These are phyloP conservation scores for Homalodisca vitripennis DNA, from an alignment of 1,140 invertebrate genomes.

Conservation along the genomic window DNA sequence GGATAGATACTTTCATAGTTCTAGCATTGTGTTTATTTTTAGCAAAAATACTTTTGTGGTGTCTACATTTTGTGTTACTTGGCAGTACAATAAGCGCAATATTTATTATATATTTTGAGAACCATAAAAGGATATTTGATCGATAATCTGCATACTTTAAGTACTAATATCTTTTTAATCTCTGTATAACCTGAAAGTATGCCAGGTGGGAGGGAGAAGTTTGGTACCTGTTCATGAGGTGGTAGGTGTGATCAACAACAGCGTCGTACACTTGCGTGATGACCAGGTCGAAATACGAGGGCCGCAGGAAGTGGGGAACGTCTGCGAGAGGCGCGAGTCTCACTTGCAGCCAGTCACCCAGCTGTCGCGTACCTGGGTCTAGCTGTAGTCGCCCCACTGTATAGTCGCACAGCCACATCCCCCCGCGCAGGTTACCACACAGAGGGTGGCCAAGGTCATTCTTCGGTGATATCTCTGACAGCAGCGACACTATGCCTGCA, in stretches of 20 bases:
- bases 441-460: slow-evolving; percentile 97
- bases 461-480: slow-evolving; percentile 74
- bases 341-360: slow-evolving; percentile 64
- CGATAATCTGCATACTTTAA: too few species aligned
- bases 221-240: slow-evolving; percentile 62
- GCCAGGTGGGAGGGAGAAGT: too few species aligned
- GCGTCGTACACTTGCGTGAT: slow-evolving; percentile 71
- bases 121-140: too few species aligned
- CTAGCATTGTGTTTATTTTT: too few species aligned
- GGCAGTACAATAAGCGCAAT: too few species aligned
- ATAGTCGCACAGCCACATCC: slow-evolving; percentile 94
- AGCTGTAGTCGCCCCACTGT: slow-evolving; percentile 67
- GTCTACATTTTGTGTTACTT: too few species aligned
- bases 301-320: slow-evolving; percentile 87
- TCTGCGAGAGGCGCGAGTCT: slow-evolving; percentile 67
- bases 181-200: too few species aligned
- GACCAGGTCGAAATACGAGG: slow-evolving; percentile 89
- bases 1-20: too few species aligned
- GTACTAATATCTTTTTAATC: too few species aligned
- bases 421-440: slow-evolving; percentile 89
- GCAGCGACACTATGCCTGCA: slow-evolving; percentile 70
- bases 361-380: slow-evolving; percentile 57
- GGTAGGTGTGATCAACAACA: slow-evolving; percentile 62
- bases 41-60: too few species aligned
- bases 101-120: too few species aligned